Percentiles rank a stretch among this genome's conserved stretches.
phyloP scores from a whole-genome alignment of 1,140 invertebrate species.

The Dryas iulia region DNA sequence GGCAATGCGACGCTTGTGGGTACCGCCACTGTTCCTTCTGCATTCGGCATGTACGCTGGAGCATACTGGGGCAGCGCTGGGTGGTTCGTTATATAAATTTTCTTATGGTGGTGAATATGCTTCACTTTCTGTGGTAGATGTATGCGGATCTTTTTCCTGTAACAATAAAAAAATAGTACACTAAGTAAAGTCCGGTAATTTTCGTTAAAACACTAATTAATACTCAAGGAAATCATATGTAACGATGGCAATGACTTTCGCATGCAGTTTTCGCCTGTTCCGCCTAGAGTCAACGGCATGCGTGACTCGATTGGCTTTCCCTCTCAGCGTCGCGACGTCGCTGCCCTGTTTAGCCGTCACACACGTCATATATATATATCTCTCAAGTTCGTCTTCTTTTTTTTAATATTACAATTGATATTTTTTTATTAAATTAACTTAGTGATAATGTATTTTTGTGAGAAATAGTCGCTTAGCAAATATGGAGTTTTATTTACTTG shows the following conservation, averaged over 20 bases:
- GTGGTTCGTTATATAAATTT: conserved; percentile 78
- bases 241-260: conserved; percentile 29
- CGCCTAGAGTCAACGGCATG: conserved; percentile 63
- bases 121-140: conserved; percentile 80
- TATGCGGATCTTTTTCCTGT: conserved; percentile 80
- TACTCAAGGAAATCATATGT: conserved; percentile 15
- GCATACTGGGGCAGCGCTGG: conserved; percentile 69
- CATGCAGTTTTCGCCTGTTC: conserved; percentile 54
- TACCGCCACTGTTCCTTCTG: conserved; percentile 61
- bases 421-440: background rate
- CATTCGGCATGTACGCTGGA: conserved; percentile 64
- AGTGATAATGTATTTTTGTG: background rate
- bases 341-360: conserved; percentile 37
- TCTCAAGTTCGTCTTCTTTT: conserved; percentile 32
- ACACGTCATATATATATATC: conserved; percentile 43
- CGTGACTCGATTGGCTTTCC: conserved; percentile 66
- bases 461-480: background rate
- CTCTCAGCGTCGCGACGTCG: conserved; percentile 43
- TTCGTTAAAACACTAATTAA: background rate
- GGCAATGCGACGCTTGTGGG: conserved; percentile 62
- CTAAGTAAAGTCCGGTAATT: background rate
- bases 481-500: background rate
- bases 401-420: conserved; percentile 3
- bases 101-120: conserved; percentile 80
- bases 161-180: conserved; percentile 63